phyloP scores from a whole-genome alignment of 2,113 vertebrate genomes.

The Malaclemys terrapin region DNA sequence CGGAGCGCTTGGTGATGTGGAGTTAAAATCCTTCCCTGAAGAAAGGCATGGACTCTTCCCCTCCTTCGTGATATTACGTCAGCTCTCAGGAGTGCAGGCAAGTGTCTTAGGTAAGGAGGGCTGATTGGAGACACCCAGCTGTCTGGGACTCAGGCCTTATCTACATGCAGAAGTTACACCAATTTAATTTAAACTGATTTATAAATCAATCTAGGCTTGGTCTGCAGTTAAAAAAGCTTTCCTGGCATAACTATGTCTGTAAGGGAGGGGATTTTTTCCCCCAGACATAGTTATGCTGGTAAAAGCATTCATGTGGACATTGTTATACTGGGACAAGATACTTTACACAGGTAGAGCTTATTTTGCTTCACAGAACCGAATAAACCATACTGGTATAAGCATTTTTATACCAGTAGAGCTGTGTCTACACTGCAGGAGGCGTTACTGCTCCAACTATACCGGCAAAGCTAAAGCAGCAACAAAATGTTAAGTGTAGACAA shows the following conservation, averaged over 20 bases:
- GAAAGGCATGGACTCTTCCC: neutral
- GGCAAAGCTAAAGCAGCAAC: neutral
- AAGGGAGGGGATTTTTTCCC: too few relatives aligned
- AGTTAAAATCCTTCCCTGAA: neutral
- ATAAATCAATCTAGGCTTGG: accelerated
- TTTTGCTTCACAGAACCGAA: neutral
- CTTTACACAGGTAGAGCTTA: neutral
- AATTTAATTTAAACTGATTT: accelerated
- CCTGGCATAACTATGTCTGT: accelerated
- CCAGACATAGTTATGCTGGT: accelerated
- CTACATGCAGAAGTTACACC: neutral
- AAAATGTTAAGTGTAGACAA: neutral
- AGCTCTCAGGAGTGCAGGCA: accelerated
- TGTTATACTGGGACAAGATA: neutral
- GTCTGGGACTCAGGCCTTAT: accelerated
- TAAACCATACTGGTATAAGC: too few relatives aligned
- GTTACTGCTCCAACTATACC: neutral
- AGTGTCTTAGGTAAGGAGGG: accelerated
- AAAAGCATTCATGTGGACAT: neutral
- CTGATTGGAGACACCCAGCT: accelerated
- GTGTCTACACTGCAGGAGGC: neutral
- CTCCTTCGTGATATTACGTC: accelerated
- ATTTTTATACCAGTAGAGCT: too few relatives aligned
- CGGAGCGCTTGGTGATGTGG: too few relatives aligned
- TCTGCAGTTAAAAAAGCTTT: accelerated